These are phyloP conservation scores for Ochropleura plecta DNA, from an alignment of 2,888 invertebrate genomes.

Conservation along the genomic window DNA sequence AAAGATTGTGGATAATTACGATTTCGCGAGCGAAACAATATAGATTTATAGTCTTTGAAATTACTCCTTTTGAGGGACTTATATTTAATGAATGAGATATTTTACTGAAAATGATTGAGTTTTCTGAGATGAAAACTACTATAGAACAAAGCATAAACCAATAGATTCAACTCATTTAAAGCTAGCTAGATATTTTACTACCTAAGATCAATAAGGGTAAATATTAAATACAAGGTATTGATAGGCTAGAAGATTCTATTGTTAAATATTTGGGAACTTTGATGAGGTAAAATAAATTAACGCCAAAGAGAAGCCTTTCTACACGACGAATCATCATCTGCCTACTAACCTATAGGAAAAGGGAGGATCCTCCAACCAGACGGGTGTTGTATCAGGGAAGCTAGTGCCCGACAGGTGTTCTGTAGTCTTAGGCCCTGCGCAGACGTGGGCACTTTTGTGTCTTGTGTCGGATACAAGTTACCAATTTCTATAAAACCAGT, in stretches of 20 bases:
- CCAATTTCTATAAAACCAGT: no score
- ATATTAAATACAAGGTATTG: not conserved
- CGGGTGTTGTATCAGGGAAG: no score
- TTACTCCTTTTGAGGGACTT: constrained; percentile 7
- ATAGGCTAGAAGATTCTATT: not conserved
- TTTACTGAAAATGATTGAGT: constrained; percentile 6
- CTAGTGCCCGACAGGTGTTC: no score
- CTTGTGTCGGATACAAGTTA: no score
- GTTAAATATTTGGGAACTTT: not conserved
- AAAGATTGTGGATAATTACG: not conserved
- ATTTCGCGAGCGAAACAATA: not conserved
- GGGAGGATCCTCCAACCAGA: no score
- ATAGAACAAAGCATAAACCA: not conserved
- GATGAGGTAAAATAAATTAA: not conserved
- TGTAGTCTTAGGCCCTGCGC: no score
- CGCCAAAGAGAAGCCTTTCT: not conserved
- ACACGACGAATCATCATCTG: no score
- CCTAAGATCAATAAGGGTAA: not conserved
- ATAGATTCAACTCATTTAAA: not conserved
- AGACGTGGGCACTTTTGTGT: no score
- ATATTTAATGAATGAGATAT: constrained; percentile 13
- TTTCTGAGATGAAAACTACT: constrained; percentile 5
- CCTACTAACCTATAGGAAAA: no score
- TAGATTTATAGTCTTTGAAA: constrained; percentile 15
- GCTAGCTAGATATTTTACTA: constrained; percentile 22